phyloP scores from a whole-genome alignment of 2,797 vertebrate genomes.

The Gadopsis bispinosus region DNA sequence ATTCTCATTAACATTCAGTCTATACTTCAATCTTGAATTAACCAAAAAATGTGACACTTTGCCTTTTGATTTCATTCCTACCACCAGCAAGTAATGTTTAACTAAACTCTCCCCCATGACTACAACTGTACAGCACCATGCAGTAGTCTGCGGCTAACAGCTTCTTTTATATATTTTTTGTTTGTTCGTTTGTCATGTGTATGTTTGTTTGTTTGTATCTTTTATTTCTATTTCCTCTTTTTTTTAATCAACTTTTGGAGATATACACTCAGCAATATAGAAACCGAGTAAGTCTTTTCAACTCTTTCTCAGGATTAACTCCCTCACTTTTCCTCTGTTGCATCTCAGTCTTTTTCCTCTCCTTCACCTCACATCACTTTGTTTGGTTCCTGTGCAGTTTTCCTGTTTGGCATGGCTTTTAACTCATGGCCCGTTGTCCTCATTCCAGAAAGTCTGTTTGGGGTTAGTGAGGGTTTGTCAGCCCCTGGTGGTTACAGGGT shows the following conservation, averaged over 20 bases:
- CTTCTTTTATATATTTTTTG: constrained; percentile 81
- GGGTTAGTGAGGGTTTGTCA: constrained; percentile 49
- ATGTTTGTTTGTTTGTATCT: constrained; percentile 73
- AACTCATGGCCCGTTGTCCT: constrained; percentile 45
- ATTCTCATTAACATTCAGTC: constrained; percentile 16
- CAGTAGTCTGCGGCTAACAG: constrained; percentile 81
- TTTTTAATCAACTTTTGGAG: constrained; percentile 82
- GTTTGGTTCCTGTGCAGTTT: constrained; percentile 53
- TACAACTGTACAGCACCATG: constrained; percentile 61
- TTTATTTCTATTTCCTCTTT: constrained; percentile 74
- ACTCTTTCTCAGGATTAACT: constrained; percentile 64
- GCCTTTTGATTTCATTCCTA: constrained; percentile 43
- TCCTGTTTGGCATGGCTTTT: constrained; percentile 72
- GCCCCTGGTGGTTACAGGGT: constrained; percentile 57
- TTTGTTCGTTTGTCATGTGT: constrained; percentile 78
- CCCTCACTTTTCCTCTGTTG: constrained; percentile 53
- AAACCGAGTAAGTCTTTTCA: constrained; percentile 86
- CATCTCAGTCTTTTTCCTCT: constrained; percentile 39
- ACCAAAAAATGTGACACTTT: constrained; percentile 42
- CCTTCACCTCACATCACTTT: constrained; percentile 41
- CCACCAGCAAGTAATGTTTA: constrained; percentile 41
- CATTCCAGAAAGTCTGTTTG: constrained; percentile 43
- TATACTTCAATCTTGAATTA: neutral
- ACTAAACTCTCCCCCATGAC: constrained; percentile 49
- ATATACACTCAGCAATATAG: constrained; percentile 86